A percentile compares a stretch with the other conserved stretches of the same genome.
Evolutionary conservation across 2,113 vertebrate species (phyloP).

Genomic region (Ramphastos sulfuratus): DNA sequence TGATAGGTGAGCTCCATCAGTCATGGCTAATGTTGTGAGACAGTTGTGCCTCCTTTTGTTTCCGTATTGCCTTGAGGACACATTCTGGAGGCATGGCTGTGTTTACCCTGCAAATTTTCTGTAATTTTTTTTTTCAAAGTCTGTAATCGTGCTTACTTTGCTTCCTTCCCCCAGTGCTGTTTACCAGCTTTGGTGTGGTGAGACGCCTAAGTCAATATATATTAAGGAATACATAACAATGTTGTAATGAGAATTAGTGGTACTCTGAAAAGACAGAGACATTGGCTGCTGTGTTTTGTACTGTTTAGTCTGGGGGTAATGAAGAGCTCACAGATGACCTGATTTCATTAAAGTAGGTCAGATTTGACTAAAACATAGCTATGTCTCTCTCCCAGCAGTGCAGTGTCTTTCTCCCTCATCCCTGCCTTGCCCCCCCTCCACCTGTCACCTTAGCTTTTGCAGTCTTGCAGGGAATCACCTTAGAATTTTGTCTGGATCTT

Average conservation of each 20-base stretch:
- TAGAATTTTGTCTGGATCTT: constrained; percentile 45
- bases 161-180: constrained; percentile 64
- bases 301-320: constrained; percentile 92
- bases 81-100: constrained; percentile 62
- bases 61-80: constrained; percentile 68
- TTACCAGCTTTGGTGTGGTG: constrained; percentile 72
- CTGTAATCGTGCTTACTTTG: constrained; percentile 70
- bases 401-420: not conserved
- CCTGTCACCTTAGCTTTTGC: constrained; percentile 28
- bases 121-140: not conserved
- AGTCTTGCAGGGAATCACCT: constrained; percentile 61
- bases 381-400: constrained; percentile 65
- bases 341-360: constrained; percentile 89
- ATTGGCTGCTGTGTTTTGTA: constrained; percentile 72
- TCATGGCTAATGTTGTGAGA: constrained; percentile 68
- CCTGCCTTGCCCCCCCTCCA: not conserved
- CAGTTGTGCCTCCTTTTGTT: constrained; percentile 74
- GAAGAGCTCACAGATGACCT: constrained; percentile 93
- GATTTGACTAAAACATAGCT: constrained; percentile 73
- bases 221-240: constrained; percentile 76
- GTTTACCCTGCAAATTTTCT: constrained; percentile 65
- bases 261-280: constrained; percentile 71
- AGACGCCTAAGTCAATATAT: constrained; percentile 77
- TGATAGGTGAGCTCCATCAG: constrained; percentile 75
- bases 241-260: constrained; percentile 74